These are phyloP conservation scores for Lycocorax pyrrhopterus DNA, from an alignment of 2,113 vertebrate genomes.

Conservation along the genomic window DNA sequence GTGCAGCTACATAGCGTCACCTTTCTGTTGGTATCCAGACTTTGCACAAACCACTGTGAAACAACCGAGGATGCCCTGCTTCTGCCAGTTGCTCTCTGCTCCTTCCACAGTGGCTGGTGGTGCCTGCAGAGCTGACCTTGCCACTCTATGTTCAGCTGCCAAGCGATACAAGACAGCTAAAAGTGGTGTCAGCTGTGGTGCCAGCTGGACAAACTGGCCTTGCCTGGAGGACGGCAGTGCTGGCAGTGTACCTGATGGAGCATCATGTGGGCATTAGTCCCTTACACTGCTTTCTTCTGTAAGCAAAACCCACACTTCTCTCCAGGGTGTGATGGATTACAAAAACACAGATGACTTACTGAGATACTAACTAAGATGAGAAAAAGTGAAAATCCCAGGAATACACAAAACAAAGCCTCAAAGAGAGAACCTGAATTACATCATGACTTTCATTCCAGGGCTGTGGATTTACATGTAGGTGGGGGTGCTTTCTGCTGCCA, in stretches of 20 bases:
- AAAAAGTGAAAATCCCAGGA: neutral
- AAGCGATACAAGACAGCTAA: neutral
- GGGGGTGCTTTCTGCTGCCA: neutral
- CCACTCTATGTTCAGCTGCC: neutral
- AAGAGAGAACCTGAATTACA: neutral
- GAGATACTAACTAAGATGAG: neutral
- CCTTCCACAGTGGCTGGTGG: neutral
- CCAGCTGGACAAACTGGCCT: neutral
- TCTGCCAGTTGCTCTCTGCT: neutral
- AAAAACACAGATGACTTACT: neutral
- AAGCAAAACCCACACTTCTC: neutral
- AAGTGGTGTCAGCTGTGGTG: neutral
- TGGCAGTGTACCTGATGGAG: neutral
- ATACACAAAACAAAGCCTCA: neutral
- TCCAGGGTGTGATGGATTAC: neutral
- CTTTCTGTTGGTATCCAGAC: neutral
- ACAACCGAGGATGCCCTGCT: neutral
- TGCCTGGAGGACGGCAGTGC: fast-evolving
- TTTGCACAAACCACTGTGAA: neutral
- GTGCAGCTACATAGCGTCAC: too few relatives aligned
- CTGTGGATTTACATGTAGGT: neutral
- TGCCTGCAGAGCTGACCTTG: neutral
- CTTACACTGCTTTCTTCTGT: neutral
- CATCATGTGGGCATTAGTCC: neutral
- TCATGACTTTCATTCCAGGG: neutral